phyloP scores from a whole-genome alignment of 2,888 invertebrate genomes.

The Synergus itoensis region DNA sequence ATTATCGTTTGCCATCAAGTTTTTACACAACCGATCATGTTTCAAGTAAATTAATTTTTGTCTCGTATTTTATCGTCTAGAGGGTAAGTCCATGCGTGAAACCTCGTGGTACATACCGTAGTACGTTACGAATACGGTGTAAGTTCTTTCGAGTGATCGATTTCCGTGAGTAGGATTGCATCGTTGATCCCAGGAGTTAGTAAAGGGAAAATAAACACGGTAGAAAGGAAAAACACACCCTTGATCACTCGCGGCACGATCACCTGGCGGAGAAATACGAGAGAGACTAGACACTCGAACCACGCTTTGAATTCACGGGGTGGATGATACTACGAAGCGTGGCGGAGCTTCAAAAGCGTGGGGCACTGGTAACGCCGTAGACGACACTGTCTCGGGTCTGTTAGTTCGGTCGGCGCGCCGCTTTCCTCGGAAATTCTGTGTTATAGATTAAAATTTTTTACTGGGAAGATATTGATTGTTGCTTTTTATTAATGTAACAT shows the following conservation, averaged over 20 bases:
- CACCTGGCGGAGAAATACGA: background rate
- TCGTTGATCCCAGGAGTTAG: constrained; percentile 31
- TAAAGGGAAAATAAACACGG: constrained; percentile 28
- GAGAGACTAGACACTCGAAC: background rate
- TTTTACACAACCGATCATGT: too few relatives aligned
- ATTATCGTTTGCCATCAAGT: too few relatives aligned
- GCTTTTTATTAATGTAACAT: constrained; percentile 78
- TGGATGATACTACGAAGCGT: constrained; percentile 26
- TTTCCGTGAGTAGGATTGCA: constrained; percentile 36
- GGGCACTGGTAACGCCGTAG: constrained; percentile 50
- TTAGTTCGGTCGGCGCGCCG: constrained; percentile 54
- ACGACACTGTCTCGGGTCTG: constrained; percentile 51
- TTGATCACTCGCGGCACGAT: constrained; percentile 15
- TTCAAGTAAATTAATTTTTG: too few relatives aligned
- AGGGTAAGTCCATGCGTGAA: constrained; percentile 15
- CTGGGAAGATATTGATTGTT: constrained; percentile 78
- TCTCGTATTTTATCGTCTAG: too few relatives aligned
- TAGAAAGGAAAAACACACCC: constrained; percentile 11
- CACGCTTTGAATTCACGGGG: constrained; percentile 10
- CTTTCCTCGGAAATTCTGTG: constrained; percentile 69
- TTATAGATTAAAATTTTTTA: constrained; percentile 77
- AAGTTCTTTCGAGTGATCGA: constrained; percentile 35
- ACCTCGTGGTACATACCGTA: constrained; percentile 42
- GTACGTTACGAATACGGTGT: constrained; percentile 30
- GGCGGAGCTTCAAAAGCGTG: constrained; percentile 36